These are phyloP conservation scores for Erpetoichthys calabaricus DNA, from an alignment of 2,797 vertebrate genomes.

Conservation along the genomic window DNA sequence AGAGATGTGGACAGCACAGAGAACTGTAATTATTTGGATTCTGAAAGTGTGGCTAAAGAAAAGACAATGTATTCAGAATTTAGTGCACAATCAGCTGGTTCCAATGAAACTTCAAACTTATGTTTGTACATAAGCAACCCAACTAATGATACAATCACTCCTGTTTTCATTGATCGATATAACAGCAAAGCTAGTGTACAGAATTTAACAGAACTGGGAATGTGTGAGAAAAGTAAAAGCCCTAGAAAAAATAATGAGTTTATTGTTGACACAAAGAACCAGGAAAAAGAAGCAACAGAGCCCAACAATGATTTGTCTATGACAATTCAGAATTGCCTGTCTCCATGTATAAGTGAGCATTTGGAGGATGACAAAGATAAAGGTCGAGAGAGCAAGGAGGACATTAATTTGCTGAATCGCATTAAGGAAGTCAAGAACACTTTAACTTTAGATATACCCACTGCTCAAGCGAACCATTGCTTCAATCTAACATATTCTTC, in stretches of 20 bases:
- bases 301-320: constrained; percentile 57
- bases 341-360: constrained; percentile 48
- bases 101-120: constrained; percentile 24
- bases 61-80: constrained; percentile 13
- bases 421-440: constrained; percentile 49
- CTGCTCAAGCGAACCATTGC: constrained; percentile 69
- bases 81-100: constrained; percentile 6
- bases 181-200: constrained; percentile 10
- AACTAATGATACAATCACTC: constrained; percentile 54
- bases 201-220: background rate
- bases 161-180: constrained; percentile 45
- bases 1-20: constrained; percentile 8
- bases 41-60: constrained; percentile 21
- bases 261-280: constrained; percentile 33
- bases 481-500: constrained; percentile 68
- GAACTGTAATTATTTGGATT: constrained; percentile 12
- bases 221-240: constrained; percentile 1
- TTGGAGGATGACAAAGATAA: constrained; percentile 52
- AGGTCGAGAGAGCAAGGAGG: constrained; percentile 44
- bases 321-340: constrained; percentile 43
- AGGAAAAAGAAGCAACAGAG: constrained; percentile 25
- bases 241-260: background rate
- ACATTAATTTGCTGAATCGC: constrained; percentile 44
- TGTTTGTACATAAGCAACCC: constrained; percentile 64
- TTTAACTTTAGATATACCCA: constrained; percentile 56